Evolutionary conservation across 2,113 vertebrate genomes (phyloP).

Genomic region (Empidonax traillii): DNA sequence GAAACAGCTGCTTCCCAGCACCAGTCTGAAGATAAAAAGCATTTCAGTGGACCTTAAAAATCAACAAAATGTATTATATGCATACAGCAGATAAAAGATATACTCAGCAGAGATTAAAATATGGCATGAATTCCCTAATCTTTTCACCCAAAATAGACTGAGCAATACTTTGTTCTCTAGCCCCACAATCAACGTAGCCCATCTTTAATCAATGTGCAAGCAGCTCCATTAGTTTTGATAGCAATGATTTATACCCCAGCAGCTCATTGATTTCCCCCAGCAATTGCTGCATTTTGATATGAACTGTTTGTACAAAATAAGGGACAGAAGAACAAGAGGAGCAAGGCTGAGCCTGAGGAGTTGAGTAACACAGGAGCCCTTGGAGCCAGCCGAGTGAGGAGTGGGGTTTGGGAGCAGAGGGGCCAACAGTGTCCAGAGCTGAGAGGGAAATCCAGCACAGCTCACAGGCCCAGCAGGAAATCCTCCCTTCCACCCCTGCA

Average conservation of each 20-base stretch:
- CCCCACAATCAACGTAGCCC: neutral
- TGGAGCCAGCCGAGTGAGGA: neutral
- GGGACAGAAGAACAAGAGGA: neutral
- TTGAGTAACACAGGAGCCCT: neutral
- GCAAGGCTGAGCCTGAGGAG: neutral
- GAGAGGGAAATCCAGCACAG: neutral
- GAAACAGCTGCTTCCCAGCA: neutral
- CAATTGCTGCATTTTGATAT: neutral
- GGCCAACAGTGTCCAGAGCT: neutral
- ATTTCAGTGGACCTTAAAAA: neutral
- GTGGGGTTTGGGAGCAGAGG: neutral
- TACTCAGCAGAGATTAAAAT: neutral
- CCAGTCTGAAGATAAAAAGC: neutral
- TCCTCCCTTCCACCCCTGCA: neutral
- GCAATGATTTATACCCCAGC: neutral
- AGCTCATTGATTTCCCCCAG: neutral
- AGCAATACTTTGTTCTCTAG: neutral
- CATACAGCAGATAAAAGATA: neutral
- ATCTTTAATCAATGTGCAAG: neutral
- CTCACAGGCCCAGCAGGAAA: conserved; percentile 7
- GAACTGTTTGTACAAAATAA: neutral
- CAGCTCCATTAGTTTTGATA: neutral
- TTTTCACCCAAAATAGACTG: neutral
- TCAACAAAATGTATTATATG: neutral
- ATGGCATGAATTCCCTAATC: neutral